Evolutionary conservation across 2,888 invertebrate genomes (phyloP), one percentile per base, ranked within the genome.

Genomic region (Cephus nigrinus): DNA sequence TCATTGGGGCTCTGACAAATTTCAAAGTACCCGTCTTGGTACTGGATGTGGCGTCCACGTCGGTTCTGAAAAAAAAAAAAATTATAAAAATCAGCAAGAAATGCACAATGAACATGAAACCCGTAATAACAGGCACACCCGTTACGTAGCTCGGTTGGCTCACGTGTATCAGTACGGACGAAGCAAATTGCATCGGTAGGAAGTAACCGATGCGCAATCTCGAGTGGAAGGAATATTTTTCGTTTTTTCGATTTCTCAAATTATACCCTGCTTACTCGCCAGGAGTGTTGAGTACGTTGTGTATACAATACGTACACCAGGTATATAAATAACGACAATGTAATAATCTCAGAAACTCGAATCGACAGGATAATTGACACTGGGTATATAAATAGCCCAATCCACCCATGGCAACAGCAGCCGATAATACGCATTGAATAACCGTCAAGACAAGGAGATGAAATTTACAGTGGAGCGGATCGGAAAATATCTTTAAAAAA

Each of bases 1-100:
- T 95, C 75, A 88, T 88, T 85, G 95, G 89, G 40, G 92, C 91
- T 72, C 92, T 91, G 69, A 92, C 90, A 86, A 95, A 93, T 74
- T 92, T 92, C 72, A 95, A 88, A 40, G 93, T 93, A 68, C 93
- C 94, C 32, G 84, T 84, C 75, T 87, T 87, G 11, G 81, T 79
- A 12, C 86, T 84, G 5, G 88, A 73, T 3, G 85, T 85, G 32
- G 85, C 82, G 12, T 88, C 88, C 33, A 80, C 79, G 30, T 85
- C 84, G 32, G 85, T 85, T 55, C 86, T 86, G 82, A 33, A 75
- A 40, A 33, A 73, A 4, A 32, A 32, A 32, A 23, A 55, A 55
- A 55, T 55, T 23, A 9, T 55, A 9, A 30, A 30, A 30, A 71
- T 31, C 31, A 11, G 5, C 12, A 68, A n/a, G 35, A 73, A 32